phyloP scores from a whole-genome alignment of 2,797 vertebrate species.

The Sparus aurata region DNA sequence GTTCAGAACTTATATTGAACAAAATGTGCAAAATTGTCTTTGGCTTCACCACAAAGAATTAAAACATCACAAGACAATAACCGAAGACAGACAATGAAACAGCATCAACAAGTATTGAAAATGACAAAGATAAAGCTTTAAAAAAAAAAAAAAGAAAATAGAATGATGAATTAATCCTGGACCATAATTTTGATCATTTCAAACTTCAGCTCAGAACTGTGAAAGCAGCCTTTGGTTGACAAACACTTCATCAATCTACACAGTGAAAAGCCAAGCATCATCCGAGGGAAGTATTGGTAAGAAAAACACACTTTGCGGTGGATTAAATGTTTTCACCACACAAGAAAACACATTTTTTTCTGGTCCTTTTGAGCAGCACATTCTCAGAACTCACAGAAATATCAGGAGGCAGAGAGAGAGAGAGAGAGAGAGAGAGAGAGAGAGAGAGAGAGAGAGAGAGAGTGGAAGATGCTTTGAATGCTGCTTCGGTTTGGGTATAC shows the following conservation, averaged over 20 bases:
- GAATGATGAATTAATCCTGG: background rate
- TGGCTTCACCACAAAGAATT: background rate
- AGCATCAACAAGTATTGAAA: conserved; percentile 4
- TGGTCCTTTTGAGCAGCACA: background rate
- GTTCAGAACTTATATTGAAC: background rate
- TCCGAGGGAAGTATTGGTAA: background rate
- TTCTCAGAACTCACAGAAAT: background rate
- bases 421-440: background rate
- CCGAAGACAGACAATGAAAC: background rate
- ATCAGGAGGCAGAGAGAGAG: background rate
- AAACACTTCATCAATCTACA: conserved; percentile 7
- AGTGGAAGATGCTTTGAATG: conserved; percentile 23
- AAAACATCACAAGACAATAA: conserved; percentile 4
- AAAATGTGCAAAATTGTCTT: conserved; percentile 16
- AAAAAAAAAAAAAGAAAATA: background rate
- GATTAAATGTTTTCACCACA: rapidly evolving
- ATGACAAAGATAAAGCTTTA: background rate
- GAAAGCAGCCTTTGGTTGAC: background rate
- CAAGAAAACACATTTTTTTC: background rate
- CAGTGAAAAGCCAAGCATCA: background rate
- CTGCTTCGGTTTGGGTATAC: conserved; percentile 55
- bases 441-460: background rate
- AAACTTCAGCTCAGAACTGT: background rate
- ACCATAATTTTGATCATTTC: background rate
- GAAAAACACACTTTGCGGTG: background rate